phyloP scores from a whole-genome alignment of 2,113 vertebrate species.

The Lichenostomus cassidix region DNA sequence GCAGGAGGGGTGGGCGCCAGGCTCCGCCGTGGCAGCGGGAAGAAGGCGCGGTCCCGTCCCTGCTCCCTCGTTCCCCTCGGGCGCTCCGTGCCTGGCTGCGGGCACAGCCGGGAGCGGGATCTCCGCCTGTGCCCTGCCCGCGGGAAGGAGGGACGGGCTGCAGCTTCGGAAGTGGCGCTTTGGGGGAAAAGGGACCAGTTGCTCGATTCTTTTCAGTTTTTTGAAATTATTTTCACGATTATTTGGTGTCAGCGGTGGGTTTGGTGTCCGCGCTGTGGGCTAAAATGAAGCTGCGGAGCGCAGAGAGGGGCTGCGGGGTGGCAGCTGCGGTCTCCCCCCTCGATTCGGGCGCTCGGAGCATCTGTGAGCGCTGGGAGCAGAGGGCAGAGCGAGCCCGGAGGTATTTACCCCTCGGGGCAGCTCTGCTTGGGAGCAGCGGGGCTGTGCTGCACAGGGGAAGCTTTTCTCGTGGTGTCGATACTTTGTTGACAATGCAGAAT shows the following conservation, averaged over 20 bases:
- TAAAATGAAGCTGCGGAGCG: accelerated
- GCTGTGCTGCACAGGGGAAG: accelerated
- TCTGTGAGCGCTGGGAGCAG: accelerated
- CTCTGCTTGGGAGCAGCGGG: accelerated
- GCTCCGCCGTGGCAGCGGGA: background rate
- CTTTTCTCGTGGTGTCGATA: no score
- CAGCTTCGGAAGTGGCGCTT: background rate
- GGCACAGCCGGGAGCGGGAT: no score
- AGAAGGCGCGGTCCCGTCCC: background rate
- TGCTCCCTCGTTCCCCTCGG: no score
- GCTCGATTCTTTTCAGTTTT: accelerated
- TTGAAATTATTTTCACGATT: accelerated
- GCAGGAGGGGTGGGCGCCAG: background rate
- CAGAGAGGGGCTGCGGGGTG: background rate
- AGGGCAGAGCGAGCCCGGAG: accelerated
- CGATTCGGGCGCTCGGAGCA: accelerated
- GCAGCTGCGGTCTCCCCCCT: accelerated
- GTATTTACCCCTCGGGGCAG: accelerated
- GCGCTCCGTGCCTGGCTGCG: background rate
- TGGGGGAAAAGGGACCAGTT: accelerated
- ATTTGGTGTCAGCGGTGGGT: accelerated
- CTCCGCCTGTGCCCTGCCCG: background rate
- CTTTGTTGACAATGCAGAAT: accelerated
- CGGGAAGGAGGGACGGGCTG: background rate
- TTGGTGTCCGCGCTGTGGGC: accelerated